Evolutionary conservation across 2,113 vertebrate species (phyloP), one percentile per base, ranked within the genome.

Genomic region (Rhinichthys klamathensis): DNA sequence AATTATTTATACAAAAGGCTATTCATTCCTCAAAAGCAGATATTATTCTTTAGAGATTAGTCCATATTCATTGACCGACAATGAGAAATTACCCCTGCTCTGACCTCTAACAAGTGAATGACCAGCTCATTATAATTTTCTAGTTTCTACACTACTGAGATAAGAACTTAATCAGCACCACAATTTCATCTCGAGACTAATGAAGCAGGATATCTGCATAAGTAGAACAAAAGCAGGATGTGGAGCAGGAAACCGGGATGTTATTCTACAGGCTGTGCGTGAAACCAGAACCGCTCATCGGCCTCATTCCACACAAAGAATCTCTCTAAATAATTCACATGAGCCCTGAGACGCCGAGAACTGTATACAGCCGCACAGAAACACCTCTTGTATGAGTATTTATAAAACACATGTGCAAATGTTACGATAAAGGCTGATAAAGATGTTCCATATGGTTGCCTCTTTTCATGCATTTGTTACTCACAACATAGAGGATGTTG

Each of bases 401-500:
- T 65, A 5, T 30, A 18, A 81, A 81, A 15, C 12, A 30, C 6
- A 12, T 13, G 18, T 54, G 27, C 27, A 70, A 54, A 70, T 38
- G 18, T 6, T 2, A 32, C 11, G 46, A 81, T 49, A 46, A 81
- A 65, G 61, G 25, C 25, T 23, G 41, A 49, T 32, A 18, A 72
- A 81, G 13, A 3, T 80, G 54, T 41, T 78, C 91, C 92, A 91
- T 93, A 92, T 90, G 91, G 89, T 63, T 32, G n/a, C 46, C n/a
- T 54, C 46, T 35, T 10, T 51, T 44, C 73, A n/a, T 23, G 58
- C 74, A 61, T 54, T 9, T 21, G 38, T 51, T 88, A 94, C 94
- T 94, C 87, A 95, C 94, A 54, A 95, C 92, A 81, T 94, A 93
- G 85, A 95, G 93, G 92, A 95, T 94, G 92, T 95, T 95, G 89